Evolutionary conservation across 2,113 vertebrate species (phyloP).

Genomic region (Corapipo altera): DNA sequence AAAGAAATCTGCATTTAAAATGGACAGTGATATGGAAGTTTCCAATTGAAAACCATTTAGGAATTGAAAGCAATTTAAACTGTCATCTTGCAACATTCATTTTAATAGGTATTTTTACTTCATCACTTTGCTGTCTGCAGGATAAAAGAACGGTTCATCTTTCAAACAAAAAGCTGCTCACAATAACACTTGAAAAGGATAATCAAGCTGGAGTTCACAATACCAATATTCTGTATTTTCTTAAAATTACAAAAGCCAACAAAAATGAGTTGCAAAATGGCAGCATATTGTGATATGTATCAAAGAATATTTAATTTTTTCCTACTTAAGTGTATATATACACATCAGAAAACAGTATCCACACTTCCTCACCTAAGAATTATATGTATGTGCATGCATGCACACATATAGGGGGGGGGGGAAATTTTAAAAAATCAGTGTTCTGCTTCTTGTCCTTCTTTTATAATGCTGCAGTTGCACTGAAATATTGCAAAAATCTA

Average conservation of each 20-base stretch:
- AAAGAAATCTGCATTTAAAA: conserved; percentile 27
- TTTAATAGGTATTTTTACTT: conserved; percentile 28
- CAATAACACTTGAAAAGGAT: conserved; percentile 36
- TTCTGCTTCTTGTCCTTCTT: conserved; percentile 18
- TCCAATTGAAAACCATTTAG: conserved; percentile 14
- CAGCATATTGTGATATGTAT: conserved; percentile 33
- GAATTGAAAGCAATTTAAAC: background rate
- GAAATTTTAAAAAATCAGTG: background rate
- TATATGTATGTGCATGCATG: background rate
- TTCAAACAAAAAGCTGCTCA: conserved; percentile 29
- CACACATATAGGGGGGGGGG: background rate
- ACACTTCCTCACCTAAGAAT: background rate
- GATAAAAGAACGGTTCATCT: conserved; percentile 20
- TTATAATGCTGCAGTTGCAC: conserved; percentile 1
- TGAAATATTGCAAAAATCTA: background rate
- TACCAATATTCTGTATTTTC: background rate
- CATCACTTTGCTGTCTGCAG: background rate
- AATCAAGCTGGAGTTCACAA: background rate
- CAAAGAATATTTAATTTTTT: conserved; percentile 27
- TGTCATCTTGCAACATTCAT: conserved; percentile 1
- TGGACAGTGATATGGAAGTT: background rate
- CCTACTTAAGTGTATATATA: background rate
- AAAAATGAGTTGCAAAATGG: conserved; percentile 48
- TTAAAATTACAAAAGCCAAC: conserved; percentile 20
- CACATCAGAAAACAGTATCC: background rate